A percentile compares a stretch with the other conserved stretches of the same genome.
Evolutionary conservation across 92 coral and sea anemone species (phyloP).

Genomic region (Siderastrea siderea): DNA sequence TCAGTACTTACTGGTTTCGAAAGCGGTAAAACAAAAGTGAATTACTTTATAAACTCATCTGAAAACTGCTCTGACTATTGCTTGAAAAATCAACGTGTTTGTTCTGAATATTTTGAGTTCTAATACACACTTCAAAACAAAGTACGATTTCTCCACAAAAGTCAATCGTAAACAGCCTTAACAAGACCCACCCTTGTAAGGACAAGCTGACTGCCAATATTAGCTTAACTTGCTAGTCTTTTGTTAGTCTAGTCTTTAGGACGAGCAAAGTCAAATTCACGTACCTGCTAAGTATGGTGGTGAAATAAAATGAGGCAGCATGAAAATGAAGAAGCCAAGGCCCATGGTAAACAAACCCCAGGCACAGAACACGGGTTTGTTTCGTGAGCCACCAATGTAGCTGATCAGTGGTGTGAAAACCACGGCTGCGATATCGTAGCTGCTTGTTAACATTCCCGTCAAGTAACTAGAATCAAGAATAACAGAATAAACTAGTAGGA

Average conservation of each 20-base stretch:
- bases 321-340: conserved; percentile 81
- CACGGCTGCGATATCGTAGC: conserved; percentile 88
- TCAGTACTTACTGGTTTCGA: too few species aligned
- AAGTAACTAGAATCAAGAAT: conserved; percentile 66
- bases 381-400: conserved; percentile 88
- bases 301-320: conserved; percentile 86
- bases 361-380: conserved; percentile 89
- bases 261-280: not conserved
- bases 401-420: conserved; percentile 81
- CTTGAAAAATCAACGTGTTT: too few species aligned
- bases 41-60: too few species aligned
- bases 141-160: too few species aligned
- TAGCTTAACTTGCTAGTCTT: too few species aligned
- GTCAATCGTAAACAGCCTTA: too few species aligned
- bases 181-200: too few species aligned
- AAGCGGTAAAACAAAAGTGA: too few species aligned
- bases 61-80: too few species aligned
- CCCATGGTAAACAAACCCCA: conserved; percentile 85
- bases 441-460: conserved; percentile 89
- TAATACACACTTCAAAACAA: too few species aligned
- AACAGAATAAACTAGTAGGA: not conserved
- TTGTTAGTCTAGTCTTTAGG: not conserved
- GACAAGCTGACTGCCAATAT: too few species aligned
- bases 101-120: too few species aligned
- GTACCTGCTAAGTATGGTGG: conserved; percentile 81